Percentiles rank a stretch among this genome's conserved stretches.
Evolutionary conservation across 2,113 vertebrate species (phyloP).

Genomic region (Sialia sialis): DNA sequence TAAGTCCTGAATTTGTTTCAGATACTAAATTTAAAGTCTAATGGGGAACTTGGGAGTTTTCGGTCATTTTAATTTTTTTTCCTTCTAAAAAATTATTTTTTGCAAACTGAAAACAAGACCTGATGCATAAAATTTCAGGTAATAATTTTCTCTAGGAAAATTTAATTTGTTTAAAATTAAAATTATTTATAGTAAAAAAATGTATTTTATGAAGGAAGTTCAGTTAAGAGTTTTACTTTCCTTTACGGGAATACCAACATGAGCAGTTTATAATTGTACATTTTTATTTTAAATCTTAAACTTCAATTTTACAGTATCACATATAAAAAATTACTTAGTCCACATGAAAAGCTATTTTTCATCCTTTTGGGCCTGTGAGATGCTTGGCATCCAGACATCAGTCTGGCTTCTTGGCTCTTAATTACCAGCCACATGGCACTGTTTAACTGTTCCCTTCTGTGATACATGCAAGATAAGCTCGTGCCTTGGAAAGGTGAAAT

Average conservation of each 20-base stretch:
- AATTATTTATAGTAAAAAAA: background rate
- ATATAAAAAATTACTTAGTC: background rate
- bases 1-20: slow-evolving; percentile 9
- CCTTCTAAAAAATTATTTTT: background rate
- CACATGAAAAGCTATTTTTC: background rate
- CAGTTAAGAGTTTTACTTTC: background rate
- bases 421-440: background rate
- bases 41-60: background rate
- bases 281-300: background rate
- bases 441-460: background rate
- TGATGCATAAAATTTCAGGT: background rate
- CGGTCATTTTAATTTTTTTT: accelerated
- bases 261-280: background rate
- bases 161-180: background rate
- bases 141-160: background rate
- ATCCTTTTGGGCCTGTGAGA: background rate
- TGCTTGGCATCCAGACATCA: background rate
- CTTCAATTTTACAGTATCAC: background rate
- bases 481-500: background rate
- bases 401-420: background rate
- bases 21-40: slow-evolving; percentile 8
- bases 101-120: background rate
- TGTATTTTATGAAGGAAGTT: background rate
- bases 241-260: background rate
- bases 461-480: background rate